Evolutionary conservation across 2,888 invertebrate species (phyloP).

Genomic region (Hecatera dysodea): DNA sequence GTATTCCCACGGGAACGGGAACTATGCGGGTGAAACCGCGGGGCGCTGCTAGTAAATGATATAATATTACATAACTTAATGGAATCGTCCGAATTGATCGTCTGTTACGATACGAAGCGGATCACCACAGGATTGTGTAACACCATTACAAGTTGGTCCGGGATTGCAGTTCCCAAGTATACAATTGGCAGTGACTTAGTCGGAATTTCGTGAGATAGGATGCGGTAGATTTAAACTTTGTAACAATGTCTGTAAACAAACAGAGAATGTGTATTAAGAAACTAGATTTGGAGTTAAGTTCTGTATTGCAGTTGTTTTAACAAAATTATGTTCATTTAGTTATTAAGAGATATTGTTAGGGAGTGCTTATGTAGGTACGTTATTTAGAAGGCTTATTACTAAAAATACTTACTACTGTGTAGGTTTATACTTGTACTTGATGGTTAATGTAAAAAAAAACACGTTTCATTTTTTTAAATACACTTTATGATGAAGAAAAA

Average conservation of each 20-base stretch:
- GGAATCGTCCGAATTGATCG: conserved; percentile 23
- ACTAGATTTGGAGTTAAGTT: not conserved
- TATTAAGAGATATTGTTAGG: not conserved
- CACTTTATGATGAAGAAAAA: no score
- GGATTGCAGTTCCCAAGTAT: conserved; percentile 46
- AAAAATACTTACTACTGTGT: no score
- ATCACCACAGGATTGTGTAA: conserved; percentile 17
- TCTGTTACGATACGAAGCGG: conserved; percentile 20
- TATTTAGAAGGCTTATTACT: not conserved
- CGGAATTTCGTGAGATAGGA: conserved; percentile 31
- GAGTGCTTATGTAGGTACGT: not conserved
- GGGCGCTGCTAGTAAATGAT: no score
- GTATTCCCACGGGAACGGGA: no score
- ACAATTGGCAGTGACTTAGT: conserved; percentile 43
- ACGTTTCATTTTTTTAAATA: no score
- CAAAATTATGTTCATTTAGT: not conserved
- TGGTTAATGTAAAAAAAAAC: no score
- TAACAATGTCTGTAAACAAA: conserved; percentile 3
- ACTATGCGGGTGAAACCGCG: no score
- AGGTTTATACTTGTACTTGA: no score
- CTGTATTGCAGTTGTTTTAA: not conserved
- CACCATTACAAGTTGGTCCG: conserved; percentile 35
- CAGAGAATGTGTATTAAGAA: conserved; percentile 3
- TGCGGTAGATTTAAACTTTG: conserved; percentile 45
- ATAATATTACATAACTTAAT: no score